Conservation (phyloP, 2,113 vertebrate species). For the Mastomys coucha region DNA sequence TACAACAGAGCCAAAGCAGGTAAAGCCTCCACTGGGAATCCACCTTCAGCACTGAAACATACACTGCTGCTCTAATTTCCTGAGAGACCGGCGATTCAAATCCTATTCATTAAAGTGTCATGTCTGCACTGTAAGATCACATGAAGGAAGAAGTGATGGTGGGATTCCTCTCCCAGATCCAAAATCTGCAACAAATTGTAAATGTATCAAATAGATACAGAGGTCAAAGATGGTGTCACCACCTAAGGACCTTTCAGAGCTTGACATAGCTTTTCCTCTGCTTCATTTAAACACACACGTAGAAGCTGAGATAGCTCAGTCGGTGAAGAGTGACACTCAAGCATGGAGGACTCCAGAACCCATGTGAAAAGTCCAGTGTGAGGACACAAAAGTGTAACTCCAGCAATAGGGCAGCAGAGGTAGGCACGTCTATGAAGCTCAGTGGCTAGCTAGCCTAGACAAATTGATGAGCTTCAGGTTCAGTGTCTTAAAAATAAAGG, state of each 20-base stretch:
- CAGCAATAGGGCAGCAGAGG: not conserved
- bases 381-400: not conserved
- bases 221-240: not conserved
- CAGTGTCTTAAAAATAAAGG: not conserved
- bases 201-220: not conserved
- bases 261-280: conserved; percentile 12
- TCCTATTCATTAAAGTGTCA: conserved; percentile 71
- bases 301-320: not conserved
- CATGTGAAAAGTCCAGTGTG: not conserved
- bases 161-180: not conserved
- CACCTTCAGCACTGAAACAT: conserved; percentile 63
- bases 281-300: not conserved
- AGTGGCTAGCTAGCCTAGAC: not conserved
- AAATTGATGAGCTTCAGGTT: not conserved
- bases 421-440: not conserved
- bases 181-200: conserved; percentile 1
- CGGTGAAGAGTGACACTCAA: not conserved
- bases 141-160: not conserved
- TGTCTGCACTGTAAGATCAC: conserved; percentile 49
- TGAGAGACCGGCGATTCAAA: conserved; percentile 29
- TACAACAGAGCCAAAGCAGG: conserved; percentile 34
- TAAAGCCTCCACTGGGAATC: not conserved
- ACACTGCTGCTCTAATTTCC: not conserved
- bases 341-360: no score
- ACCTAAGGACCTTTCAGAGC: not conserved